Conservation (phyloP, 53 echinoderm and acorn worm species). For the Holothuria scabra region DNA sequence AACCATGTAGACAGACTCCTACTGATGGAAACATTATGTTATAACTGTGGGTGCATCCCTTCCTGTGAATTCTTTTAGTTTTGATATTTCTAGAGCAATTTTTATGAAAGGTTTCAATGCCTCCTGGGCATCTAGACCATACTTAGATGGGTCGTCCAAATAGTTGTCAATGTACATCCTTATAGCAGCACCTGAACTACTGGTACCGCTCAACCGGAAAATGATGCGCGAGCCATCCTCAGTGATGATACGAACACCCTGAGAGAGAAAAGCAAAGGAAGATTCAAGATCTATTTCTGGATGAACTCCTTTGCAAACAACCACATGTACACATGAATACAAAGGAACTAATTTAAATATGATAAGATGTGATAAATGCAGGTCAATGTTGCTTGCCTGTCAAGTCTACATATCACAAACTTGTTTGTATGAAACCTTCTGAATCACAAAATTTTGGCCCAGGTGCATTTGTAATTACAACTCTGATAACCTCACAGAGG, state of each 20-base stretch:
- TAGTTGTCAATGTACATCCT: constrained; percentile 97
- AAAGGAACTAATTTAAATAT: too few species aligned
- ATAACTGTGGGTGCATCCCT: constrained; percentile 89
- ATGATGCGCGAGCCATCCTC: constrained; percentile 88
- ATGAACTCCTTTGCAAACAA: too few species aligned
- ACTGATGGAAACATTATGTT: constrained; percentile 49
- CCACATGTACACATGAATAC: too few species aligned
- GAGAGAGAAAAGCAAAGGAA: neutral
- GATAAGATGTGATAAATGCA: too few species aligned
- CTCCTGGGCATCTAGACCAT: constrained; percentile 70
- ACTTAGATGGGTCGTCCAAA: constrained; percentile 70
- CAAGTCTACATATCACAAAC: too few species aligned
- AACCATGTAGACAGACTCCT: too few species aligned
- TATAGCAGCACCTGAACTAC: constrained; percentile 83
- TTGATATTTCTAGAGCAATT: constrained; percentile 82
- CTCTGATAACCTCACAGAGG: too few species aligned
- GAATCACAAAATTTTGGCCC: too few species aligned
- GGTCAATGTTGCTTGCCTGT: too few species aligned
- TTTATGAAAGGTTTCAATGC: constrained; percentile 79
- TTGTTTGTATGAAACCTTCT: too few species aligned
- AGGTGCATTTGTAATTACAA: too few species aligned
- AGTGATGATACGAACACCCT: constrained; percentile 90
- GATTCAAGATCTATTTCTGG: neutral
- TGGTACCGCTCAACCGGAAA: constrained; percentile 90
- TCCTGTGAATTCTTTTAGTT: constrained; percentile 78